phyloP scores from a whole-genome alignment of 2,888 invertebrate genomes.

The Lithophane semibrunnea region DNA sequence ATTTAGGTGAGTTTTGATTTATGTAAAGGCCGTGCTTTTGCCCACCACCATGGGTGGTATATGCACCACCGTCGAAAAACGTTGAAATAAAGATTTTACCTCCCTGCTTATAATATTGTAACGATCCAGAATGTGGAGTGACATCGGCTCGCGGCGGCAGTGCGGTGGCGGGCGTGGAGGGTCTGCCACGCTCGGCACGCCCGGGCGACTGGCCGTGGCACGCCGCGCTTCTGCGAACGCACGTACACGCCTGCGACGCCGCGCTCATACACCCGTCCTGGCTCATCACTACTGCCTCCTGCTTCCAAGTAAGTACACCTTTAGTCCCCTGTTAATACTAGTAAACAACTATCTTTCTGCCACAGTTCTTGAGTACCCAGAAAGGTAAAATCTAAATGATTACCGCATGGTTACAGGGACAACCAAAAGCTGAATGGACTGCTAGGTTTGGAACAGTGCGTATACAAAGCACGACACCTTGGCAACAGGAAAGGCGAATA shows the following conservation, averaged over 20 bases:
- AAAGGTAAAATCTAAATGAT: neutral
- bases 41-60: neutral
- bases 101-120: neutral
- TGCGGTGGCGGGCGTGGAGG: conserved; percentile 85
- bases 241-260: conserved; percentile 97
- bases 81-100: neutral
- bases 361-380: neutral
- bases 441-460: conserved; percentile 94
- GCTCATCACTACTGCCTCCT: conserved; percentile 96
- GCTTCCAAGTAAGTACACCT: conserved; percentile 91
- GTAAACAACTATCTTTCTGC: conserved; percentile 4
- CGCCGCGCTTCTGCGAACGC: conserved; percentile 95
- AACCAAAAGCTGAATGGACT: conserved; percentile 96
- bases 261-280: conserved; percentile 95
- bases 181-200: conserved; percentile 93
- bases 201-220: conserved; percentile 99
- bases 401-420: conserved; percentile 88
- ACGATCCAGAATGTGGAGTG: conserved; percentile 92
- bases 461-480: conserved; percentile 94
- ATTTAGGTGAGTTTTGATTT: conserved; percentile 91
- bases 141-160: conserved; percentile 90
- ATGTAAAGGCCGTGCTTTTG: neutral
- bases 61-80: neutral
- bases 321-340: conserved; percentile 1
- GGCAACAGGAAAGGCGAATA: conserved; percentile 96